These are phyloP conservation scores for Drosophila affinis DNA, from an alignment of 2,888 invertebrate genomes.

Conservation along the genomic window DNA sequence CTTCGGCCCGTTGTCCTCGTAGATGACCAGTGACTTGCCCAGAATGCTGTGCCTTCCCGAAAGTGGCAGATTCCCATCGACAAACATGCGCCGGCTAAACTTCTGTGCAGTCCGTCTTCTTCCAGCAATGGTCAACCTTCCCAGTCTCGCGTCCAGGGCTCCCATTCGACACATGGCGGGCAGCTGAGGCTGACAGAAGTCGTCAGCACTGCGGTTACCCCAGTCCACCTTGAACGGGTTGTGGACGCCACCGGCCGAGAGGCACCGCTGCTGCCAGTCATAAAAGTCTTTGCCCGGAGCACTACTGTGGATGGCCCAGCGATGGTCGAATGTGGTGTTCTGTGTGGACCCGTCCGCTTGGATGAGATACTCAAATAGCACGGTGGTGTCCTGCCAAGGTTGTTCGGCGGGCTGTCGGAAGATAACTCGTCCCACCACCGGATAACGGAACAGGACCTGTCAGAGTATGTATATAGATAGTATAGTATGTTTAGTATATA, in stretches of 20 bases:
- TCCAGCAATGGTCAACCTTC: constrained; percentile 90
- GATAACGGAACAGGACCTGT: constrained; percentile 92
- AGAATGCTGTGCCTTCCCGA: constrained; percentile 88
- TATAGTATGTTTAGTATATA: no score
- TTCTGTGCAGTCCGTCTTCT: constrained; percentile 87
- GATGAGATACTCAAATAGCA: constrained; percentile 92
- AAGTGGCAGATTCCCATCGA: constrained; percentile 90
- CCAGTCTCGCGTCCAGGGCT: constrained; percentile 90
- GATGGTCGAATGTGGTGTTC: constrained; percentile 89
- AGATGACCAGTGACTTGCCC: constrained; percentile 93
- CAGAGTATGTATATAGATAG: not conserved
- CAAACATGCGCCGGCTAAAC: constrained; percentile 90
- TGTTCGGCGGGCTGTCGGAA: constrained; percentile 92
- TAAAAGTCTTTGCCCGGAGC: constrained; percentile 94
- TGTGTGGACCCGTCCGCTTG: constrained; percentile 93
- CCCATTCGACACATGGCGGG: constrained; percentile 89
- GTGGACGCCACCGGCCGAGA: constrained; percentile 90
- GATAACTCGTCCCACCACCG: constrained; percentile 92
- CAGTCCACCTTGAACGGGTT: constrained; percentile 91
- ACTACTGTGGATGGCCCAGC: constrained; percentile 93
- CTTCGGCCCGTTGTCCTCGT: constrained; percentile 93
- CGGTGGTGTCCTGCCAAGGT: constrained; percentile 93
- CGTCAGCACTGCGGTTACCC: constrained; percentile 86
- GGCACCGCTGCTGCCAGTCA: constrained; percentile 93
- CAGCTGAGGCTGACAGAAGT: constrained; percentile 86